A percentile compares a stretch with the other conserved stretches of the same genome.
These are phyloP conservation scores for Brenthis hecate DNA, from an alignment of 2,888 invertebrate genomes.

Conservation along the genomic window DNA sequence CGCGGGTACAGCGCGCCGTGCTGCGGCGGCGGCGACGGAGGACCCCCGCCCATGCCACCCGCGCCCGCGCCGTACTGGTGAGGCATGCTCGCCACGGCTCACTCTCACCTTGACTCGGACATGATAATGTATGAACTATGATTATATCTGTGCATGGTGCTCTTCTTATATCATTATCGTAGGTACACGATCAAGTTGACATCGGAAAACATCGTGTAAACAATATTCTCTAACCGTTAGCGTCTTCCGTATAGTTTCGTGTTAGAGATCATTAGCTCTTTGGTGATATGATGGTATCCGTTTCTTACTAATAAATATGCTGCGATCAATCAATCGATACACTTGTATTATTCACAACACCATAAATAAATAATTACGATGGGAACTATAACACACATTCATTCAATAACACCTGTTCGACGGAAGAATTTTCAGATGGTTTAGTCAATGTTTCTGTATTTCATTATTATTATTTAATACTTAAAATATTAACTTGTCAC, in stretches of 20 bases:
- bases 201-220: constrained; percentile 44
- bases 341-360: constrained; percentile 77
- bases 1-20: constrained; percentile 84
- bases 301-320: constrained; percentile 14
- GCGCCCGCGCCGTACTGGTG: constrained; percentile 89
- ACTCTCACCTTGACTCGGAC: constrained; percentile 64
- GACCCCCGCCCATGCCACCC: constrained; percentile 89
- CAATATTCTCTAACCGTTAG: constrained; percentile 44
- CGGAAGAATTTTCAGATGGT: constrained; percentile 86
- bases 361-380: constrained; percentile 75
- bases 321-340: constrained; percentile 64
- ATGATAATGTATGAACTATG: constrained; percentile 53
- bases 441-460: constrained; percentile 67
- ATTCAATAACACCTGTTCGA: constrained; percentile 91
- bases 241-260: constrained; percentile 45
- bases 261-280: constrained; percentile 35
- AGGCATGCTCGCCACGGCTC: constrained; percentile 86
- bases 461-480: constrained; percentile 44
- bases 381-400: constrained; percentile 82
- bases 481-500: constrained; percentile 1
- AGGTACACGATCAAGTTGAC: constrained; percentile 43
- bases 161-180: constrained; percentile 49
- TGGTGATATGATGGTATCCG: not conserved
- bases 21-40: constrained; percentile 86
- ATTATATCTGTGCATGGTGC: constrained; percentile 44